These are phyloP conservation scores for Neosilurus mollespiculum DNA, from an alignment of 2,797 vertebrate genomes.

Conservation along the genomic window DNA sequence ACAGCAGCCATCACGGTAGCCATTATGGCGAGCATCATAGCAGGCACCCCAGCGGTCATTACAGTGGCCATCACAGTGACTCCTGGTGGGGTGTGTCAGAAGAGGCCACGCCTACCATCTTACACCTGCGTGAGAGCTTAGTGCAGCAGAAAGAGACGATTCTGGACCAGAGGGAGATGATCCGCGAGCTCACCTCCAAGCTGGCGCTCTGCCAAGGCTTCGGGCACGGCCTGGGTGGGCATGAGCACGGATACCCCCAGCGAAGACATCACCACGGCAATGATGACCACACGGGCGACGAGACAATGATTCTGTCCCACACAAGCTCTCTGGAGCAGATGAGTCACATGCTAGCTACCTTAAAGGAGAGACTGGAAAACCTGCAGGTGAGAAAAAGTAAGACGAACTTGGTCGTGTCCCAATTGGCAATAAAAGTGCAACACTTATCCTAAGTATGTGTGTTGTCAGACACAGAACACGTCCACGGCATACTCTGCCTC, in stretches of 20 bases:
- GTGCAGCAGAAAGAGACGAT: constrained; percentile 73
- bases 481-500: constrained; percentile 77
- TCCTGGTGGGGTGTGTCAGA: constrained; percentile 75
- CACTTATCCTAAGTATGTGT: neutral
- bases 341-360: constrained; percentile 68
- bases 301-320: constrained; percentile 63
- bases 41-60: constrained; percentile 40
- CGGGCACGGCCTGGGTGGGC: constrained; percentile 32
- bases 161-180: constrained; percentile 69
- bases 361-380: constrained; percentile 69
- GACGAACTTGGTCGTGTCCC: no score
- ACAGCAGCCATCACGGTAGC: neutral
- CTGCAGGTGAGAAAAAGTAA: constrained; percentile 65
- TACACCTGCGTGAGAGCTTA: constrained; percentile 71
- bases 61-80: constrained; percentile 61
- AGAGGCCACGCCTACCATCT: constrained; percentile 68
- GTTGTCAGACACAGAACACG: constrained; percentile 74
- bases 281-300: constrained; percentile 65
- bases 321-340: constrained; percentile 73
- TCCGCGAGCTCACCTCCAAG: constrained; percentile 71
- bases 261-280: constrained; percentile 58
- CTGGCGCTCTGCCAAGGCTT: constrained; percentile 68
- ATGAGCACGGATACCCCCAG: constrained; percentile 54
- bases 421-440: neutral
- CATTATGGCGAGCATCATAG: neutral